Percentiles rank a stretch among this genome's conserved stretches.
phyloP scores from a whole-genome alignment of 2,888 invertebrate species.

The Meandrusa payeni region DNA sequence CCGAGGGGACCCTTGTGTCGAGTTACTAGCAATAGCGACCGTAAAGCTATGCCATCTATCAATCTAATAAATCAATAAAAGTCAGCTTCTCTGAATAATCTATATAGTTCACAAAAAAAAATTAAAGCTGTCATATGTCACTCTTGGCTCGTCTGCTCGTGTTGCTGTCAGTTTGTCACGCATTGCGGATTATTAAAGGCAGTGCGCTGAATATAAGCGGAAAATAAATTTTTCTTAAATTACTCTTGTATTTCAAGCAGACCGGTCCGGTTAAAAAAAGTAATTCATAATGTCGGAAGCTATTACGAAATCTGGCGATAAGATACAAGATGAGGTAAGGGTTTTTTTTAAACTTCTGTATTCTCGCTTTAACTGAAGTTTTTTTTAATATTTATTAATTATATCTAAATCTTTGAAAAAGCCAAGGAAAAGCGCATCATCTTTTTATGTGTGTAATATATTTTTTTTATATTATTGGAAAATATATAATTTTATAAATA shows the following conservation, averaged over 20 bases:
- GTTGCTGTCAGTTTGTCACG: constrained; percentile 23
- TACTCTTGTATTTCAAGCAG: constrained; percentile 8
- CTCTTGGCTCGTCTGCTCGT: not conserved
- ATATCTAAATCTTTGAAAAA: no score
- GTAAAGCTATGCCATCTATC: no score
- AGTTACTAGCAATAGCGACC: no score
- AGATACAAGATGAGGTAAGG: constrained; percentile 85
- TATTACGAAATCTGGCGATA: constrained; percentile 65
- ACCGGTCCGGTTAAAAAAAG: constrained; percentile 11
- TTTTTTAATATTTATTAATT: constrained; percentile 1
- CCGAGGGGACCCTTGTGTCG: no score
- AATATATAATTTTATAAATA: no score
- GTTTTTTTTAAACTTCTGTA: not conserved
- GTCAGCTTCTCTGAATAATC: no score
- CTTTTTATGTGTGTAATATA: no score
- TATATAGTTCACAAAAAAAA: no score
- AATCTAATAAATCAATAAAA: no score
- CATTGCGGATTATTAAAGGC: constrained; percentile 19
- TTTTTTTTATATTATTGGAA: no score
- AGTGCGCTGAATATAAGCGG: constrained; percentile 11
- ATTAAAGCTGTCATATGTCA: not conserved
- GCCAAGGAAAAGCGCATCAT: no score
- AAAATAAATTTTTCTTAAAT: constrained; percentile 17
- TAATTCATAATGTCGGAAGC: constrained; percentile 53
- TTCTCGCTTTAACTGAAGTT: not conserved